Evolutionary conservation across 2,113 vertebrate species (phyloP), one percentile per base, ranked within the genome.

Genomic region (Sclerurus mexicanus): DNA sequence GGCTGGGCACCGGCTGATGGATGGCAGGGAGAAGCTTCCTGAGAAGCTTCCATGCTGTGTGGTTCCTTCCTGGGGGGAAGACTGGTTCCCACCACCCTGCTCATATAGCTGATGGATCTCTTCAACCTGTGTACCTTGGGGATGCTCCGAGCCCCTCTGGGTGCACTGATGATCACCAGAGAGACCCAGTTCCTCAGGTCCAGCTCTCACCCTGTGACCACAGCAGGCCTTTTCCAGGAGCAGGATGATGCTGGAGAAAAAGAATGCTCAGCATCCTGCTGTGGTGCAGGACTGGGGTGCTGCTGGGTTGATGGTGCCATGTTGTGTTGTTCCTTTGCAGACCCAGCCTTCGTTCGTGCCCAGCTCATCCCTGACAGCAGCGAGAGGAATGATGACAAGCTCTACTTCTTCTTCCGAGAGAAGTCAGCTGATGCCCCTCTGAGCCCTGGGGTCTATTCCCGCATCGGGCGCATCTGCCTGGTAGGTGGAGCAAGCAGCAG

Each of bases 321-420:
- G 44, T 69, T 14, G 0, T 64, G 30, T 25, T 11, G 2, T 77
- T 47, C 67, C 10, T 1, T 96, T 92, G 52, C 97, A 99, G 99
- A 99, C 93, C 99, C 99, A 11, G 99, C 99, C 5, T 99, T 99
- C 5, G 97, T 99, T 95, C 99, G 99, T 0, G 98, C 99, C 9
- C 99, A 99, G 98, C 99, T 99, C 94, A 99, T 99, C 94, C 99
- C 99, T 1, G 99, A 99, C 98, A 99, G 99, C 7, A 98, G 98
- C 0, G 99, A 99, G 96, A 99, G 98, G 95, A 99, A 99, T 1
- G 99, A 99, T 0, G 99, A 99, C 98, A 99, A 99, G 87, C 99
- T 99, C n/a, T 99, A 99, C 97, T 99, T 99, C 96, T 99, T 99
- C 98, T 99, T 99, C 97, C 99, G 99, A 8, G 99, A 99, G 98